Evolutionary conservation across 2,888 invertebrate genomes (phyloP), one percentile per base, ranked within the genome.

Genomic region (Cyrtodaria siliqua): DNA sequence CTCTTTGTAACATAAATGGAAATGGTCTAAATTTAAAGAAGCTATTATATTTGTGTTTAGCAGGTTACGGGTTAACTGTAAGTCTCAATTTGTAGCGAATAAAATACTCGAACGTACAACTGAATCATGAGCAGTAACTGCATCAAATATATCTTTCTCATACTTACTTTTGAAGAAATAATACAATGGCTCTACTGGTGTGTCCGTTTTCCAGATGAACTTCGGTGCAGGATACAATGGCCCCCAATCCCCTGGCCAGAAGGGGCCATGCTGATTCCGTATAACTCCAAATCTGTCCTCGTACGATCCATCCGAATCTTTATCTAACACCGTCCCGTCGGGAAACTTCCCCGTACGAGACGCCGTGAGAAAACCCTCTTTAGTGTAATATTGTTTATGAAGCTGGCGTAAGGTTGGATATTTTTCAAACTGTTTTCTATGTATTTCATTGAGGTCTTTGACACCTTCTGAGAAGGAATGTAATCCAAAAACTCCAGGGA

Each of bases 231-330:
- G 88, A 79, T 86, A 89, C 16, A 92, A 70, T 0, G 92, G 92
- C 2, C 90, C 88, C 70, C 85, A 88, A 53, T 92, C 92, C 16
- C 79, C 70, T 0, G 92, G 92, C 92, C 92, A 92, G 79, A 92
- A 92, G 1, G 92, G 92, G 26, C 92, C 92, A 66, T 91, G 85
- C 40, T 84, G 78, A 71, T 87, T 87, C 8, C 92, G 77, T 18
- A 90, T 56, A 27, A 92, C 87, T 26, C 92, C 92, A 70, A 87
- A 90, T 66, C 86, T 86, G 77, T 92, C 92, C 40, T 78, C 79
- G 78, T 87, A 92, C 3, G 81, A 83, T 1, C 90, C 91, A 49
- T 80, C 74, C 0, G 76, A 73, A 9, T 85, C 71, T 16, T 78
- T 63, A 20, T 80, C 60, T 24, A 91, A 44, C 14, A 73, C 64